Base-by-base conservation (phyloP, 2,797 vertebrate genomes). In the Somateria mollissima region DNA sequence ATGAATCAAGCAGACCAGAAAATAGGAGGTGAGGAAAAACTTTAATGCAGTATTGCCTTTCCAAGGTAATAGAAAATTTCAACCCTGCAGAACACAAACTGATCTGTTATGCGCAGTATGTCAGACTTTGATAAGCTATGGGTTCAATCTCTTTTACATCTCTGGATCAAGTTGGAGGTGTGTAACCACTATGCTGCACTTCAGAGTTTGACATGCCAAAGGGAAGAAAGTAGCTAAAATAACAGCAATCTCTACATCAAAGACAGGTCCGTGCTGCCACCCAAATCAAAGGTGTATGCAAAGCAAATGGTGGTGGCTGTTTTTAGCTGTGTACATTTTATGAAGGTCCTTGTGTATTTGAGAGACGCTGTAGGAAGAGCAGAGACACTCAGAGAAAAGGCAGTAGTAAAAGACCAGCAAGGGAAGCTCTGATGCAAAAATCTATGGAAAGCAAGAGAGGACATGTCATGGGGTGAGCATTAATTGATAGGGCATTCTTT, bases 1-100 rank as follows among this genome's bases (percentile, higher is more conserved):
- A 71, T 93, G 85, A 80, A 85, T 85, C 34, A 91, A 77, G 27
- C 34, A 90, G 83, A 81, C 66, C 32, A 88, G 62, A 66, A 81
- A 89, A 89, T 19, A 94, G 54, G 58, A 92, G 24, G 13, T 57
- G 34, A 93, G n/a, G 58, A 72, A 85, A 79, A 81, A 37, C 30
- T 83, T 89, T 43, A 87, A 87, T 45, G 83, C 54, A 30, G 24
- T 58, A 56, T 83, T 54, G 20, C 1, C 7, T 86, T 93, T 80
- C 41, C 79, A 83, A 2, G 1, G 61, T 72, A 80, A 92, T 14
- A 92, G 61, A 80, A 87, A 77, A 82, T 75, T n/a, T 80, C 65
- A 62, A 8, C 65, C 61, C 45, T 41, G 14, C 32, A 56, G 62
- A 75, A 86, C 58, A 61, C 53, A 82, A 89, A 67, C 77, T 64